phyloP scores from a whole-genome alignment of 2,797 vertebrate genomes.

The Psittacula derbiana region DNA sequence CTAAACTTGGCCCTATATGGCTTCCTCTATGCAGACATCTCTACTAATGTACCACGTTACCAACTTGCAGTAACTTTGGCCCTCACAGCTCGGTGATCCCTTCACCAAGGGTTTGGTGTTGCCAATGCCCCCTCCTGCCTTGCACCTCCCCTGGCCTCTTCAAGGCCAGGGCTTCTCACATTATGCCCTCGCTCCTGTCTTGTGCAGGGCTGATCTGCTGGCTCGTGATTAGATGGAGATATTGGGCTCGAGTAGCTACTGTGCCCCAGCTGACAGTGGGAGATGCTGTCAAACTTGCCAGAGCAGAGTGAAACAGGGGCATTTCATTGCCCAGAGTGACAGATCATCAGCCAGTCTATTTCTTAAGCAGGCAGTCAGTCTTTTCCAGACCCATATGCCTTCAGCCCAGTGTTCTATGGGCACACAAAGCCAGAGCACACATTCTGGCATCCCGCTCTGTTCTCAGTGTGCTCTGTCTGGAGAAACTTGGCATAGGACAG shows the following conservation, averaged over 20 bases:
- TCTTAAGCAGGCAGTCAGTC: no score
- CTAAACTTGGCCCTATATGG: slow-evolving; percentile 1
- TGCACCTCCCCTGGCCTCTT: fast-evolving
- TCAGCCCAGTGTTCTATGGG: neutral
- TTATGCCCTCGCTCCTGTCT: neutral
- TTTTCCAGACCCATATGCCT: neutral
- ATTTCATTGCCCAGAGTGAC: neutral
- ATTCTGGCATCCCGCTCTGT: neutral
- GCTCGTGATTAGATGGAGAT: neutral
- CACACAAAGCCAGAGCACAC: neutral
- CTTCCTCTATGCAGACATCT: neutral
- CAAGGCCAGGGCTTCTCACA: neutral
- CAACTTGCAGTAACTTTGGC: neutral
- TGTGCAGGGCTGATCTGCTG: neutral
- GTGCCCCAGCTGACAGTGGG: neutral
- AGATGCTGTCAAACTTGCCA: neutral
- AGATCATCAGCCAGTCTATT: neutral
- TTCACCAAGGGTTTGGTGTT: neutral
- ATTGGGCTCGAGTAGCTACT: neutral
- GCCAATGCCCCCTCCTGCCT: neutral
- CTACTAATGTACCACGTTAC: neutral
- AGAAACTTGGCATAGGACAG: neutral
- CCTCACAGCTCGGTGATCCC: neutral
- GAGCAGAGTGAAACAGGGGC: neutral
- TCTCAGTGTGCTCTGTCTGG: neutral